Base-by-base conservation (phyloP, 2,113 vertebrate species). In the Spheniscus mendiculus region DNA sequence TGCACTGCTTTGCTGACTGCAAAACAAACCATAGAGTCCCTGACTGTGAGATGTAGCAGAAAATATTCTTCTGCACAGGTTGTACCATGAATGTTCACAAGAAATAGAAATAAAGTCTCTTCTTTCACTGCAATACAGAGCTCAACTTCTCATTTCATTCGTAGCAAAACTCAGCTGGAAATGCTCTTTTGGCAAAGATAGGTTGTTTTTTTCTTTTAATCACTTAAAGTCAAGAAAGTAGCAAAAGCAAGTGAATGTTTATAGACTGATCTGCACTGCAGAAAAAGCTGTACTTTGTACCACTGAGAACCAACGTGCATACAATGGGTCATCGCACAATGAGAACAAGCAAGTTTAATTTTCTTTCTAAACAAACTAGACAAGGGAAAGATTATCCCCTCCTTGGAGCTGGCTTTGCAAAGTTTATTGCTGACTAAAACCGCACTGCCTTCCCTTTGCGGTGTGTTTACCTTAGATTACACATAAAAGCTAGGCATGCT, bases 301-400 rank as follows among this genome's bases (percentile, higher is more conserved):
- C 26, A 8, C 80, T 66, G 80, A 94, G 86, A 92, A 36, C 45
- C 69, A 40, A 5, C 4, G n/a, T 58, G 69, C 45, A 30, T 62
- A 94, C 93, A 91, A 76, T 80, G 61, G 62, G 73, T 72, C 94
- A 97, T 44, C 42, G 90, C 59, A 86, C 81, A 77, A 72, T 47
- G 30, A 73, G 79, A 94, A 77, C 89, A 91, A 80, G 62, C 20
- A 53, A 50, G 73, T 83, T 85, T 25, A 14, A 76, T 94, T 96
- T 94, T 86, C 87, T 80, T 85, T 73, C 42, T 78, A 87, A 96
- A 89, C 70, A 84, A 87, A 87, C 76, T 81, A 70, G 95, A 72
- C 91, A 82, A 89, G 89, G 50, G 34, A 93, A 96, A 91, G 81
- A 78, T 93, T 96, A 93, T 77, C 50, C 55, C 58, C 21, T 93